Evolutionary conservation across 2,797 vertebrate genomes (phyloP), one percentile per base, ranked within the genome.

Genomic region (Cynodonichthys magdalenae): DNA sequence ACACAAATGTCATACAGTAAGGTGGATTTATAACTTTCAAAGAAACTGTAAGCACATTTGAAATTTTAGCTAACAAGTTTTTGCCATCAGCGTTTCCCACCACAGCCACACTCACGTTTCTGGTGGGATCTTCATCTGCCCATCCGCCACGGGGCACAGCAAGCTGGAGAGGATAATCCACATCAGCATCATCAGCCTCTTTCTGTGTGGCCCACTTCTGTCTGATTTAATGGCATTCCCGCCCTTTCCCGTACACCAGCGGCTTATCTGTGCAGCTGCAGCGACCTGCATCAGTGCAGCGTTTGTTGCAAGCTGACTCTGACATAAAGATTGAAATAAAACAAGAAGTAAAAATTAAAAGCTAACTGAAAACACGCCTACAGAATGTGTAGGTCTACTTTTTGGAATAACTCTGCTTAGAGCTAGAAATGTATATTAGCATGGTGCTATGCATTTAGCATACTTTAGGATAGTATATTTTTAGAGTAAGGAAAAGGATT

Each of bases 41-140:
- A 20, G 4, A 29, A 9, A 51, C 39, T 15, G 28, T 5, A 12
- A 34, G 8, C 8, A 1, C 20, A 17, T 14, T n/a, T 1, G 15
- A 3, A 17, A 47, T 46, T 36, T 12, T 28, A 11, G 51, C 15
- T 54, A 19, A 31, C n/a, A n/a, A 59, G 5, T 14, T 48, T 52
- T n/a, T 24, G 6, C 4, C 31, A 29, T 29, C 34, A 24, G 7
- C 12, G 46, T 45, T 41, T 53, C 18, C 18, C 3, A 1, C 5
- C 0, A 8, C 46, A 46, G 36, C 17, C 71, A 71, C 63, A 93
- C 96, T 97, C 89, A 98, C 96, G 90, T 96, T 86, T 97, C 96
- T 75, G 94, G 93, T 3, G 96, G 90, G 87, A 97, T 95, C 93
- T 87, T 94, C 74, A 90, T 92, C 92, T 98, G 95, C n/a, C 91